Evolutionary conservation across 1,140 invertebrate genomes (phyloP), one percentile per base, ranked within the genome.

Genomic region (Drosophila biarmipes): DNA sequence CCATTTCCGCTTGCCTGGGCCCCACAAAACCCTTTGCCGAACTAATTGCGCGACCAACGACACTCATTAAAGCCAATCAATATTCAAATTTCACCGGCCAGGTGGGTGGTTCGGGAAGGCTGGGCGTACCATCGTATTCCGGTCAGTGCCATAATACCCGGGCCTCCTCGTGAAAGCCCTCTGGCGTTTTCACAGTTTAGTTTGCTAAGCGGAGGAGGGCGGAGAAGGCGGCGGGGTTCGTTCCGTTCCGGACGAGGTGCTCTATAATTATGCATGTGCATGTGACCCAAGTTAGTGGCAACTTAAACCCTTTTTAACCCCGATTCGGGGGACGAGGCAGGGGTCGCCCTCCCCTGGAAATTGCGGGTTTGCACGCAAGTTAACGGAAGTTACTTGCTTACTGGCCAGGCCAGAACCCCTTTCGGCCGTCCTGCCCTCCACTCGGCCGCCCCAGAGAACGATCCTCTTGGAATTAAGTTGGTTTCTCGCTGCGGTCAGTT

Each of bases 281-380:
- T 81, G 73, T 82, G 79, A 56, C 61, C 61, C 52, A 46, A 56
- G 59, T 67, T 63, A 80, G 77, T 78, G 59, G 73, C 81, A 85
- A 74, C 73, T 86, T 86, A 87, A 87, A 87, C 82, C 82, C 84
- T 87, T 87, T 87, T 87, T 89, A 87, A 82, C 82, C 82, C 84
- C 78, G 75, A 89, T 89, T 69, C 40, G 35, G 15, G 14, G 17
- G 43, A 7, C 15, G 34, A 19, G 12, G 15, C 11, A 10, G 24
- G 19, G 38, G 38, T 10, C 24, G 15, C 24, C 40, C 53, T 38
- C 53, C 21, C 10, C 46, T 69, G 48, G 21, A 89, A 87, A 87
- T 87, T 87, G 82, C 75, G 75, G 55, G 62, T 76, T 87, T 87
- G 78, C 82, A 87, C 82, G 82, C 82, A 89, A 87, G 53, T 82